phyloP scores from a whole-genome alignment of 1,140 invertebrate genomes.

The Agrilus planipennis region DNA sequence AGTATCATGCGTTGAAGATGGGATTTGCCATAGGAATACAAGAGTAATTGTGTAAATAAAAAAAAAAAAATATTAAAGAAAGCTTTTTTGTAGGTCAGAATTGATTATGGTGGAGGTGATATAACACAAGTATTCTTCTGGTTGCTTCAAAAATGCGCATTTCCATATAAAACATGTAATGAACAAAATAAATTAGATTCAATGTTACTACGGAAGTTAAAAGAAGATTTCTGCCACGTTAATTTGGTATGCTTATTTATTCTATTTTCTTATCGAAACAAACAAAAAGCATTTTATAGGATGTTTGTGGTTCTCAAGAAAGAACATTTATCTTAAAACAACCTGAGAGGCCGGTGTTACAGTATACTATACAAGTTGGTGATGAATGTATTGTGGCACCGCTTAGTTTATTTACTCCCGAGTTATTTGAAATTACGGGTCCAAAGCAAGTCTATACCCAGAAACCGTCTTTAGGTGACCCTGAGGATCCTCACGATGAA shows the following conservation, averaged over 20 bases:
- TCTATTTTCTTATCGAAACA: not conserved
- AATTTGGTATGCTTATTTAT: constrained; percentile 49
- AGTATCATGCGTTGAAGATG: constrained; percentile 92
- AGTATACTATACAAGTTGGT: constrained; percentile 73
- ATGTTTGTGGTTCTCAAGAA: constrained; percentile 73
- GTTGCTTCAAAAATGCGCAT: constrained; percentile 76
- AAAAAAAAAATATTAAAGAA: no score
- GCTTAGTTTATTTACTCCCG: constrained; percentile 76
- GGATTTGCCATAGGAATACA: constrained; percentile 81
- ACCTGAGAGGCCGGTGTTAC: constrained; percentile 54
- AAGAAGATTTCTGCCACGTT: constrained; percentile 84
- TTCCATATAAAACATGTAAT: constrained; percentile 74
- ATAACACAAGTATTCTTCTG: constrained; percentile 77
- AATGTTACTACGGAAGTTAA: constrained; percentile 67
- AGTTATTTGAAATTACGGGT: constrained; percentile 76
- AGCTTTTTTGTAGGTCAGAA: constrained; percentile 36
- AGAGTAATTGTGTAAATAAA: no score
- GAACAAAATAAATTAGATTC: constrained; percentile 58
- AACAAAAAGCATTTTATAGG: constrained; percentile 33
- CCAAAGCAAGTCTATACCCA: constrained; percentile 58
- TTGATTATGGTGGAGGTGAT: constrained; percentile 85
- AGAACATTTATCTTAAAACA: constrained; percentile 65
- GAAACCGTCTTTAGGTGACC: constrained; percentile 63
- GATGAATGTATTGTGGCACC: constrained; percentile 91
- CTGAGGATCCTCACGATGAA: constrained; percentile 89